phyloP scores from a whole-genome alignment of 1,140 invertebrate species.

The Gonatopus flavifemur region DNA sequence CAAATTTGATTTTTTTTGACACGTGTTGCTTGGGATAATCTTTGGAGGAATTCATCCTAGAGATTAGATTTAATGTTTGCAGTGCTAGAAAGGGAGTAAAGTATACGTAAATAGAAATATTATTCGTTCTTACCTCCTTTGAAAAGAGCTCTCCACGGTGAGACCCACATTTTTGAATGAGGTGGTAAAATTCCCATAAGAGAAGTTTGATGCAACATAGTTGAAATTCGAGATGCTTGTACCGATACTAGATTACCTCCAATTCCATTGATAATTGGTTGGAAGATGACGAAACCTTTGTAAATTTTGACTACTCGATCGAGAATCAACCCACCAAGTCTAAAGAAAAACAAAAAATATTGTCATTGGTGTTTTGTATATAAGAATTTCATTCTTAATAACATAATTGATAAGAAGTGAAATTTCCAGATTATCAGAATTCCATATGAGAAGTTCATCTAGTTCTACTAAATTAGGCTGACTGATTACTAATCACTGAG shows the following conservation, averaged over 20 bases:
- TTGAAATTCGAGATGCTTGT: constrained; percentile 93
- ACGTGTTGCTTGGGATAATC: no score
- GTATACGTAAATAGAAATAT: no score
- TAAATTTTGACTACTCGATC: constrained; percentile 75
- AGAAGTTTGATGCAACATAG: constrained; percentile 83
- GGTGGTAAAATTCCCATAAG: constrained; percentile 76
- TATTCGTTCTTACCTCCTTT: constrained; percentile 76
- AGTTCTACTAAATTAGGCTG: no score
- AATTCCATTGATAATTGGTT: constrained; percentile 93
- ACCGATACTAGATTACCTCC: constrained; percentile 97
- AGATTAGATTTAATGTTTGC: no score
- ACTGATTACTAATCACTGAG: no score
- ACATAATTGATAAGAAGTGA: no score
- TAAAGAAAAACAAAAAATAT: constrained; percentile 44
- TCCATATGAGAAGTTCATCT: neutral
- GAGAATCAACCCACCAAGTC: constrained; percentile 78
- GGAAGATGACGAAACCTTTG: constrained; percentile 83
- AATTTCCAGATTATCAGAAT: neutral
- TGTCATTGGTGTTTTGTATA: no score
- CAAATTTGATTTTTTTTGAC: no score
- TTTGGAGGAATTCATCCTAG: no score
- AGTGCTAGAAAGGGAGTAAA: no score
- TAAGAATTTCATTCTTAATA: no score
- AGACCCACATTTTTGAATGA: constrained; percentile 72
- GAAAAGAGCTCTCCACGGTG: constrained; percentile 80